These are phyloP conservation scores for Sigmodon hispidus DNA, from an alignment of 2,113 vertebrate genomes.

Conservation along the genomic window DNA sequence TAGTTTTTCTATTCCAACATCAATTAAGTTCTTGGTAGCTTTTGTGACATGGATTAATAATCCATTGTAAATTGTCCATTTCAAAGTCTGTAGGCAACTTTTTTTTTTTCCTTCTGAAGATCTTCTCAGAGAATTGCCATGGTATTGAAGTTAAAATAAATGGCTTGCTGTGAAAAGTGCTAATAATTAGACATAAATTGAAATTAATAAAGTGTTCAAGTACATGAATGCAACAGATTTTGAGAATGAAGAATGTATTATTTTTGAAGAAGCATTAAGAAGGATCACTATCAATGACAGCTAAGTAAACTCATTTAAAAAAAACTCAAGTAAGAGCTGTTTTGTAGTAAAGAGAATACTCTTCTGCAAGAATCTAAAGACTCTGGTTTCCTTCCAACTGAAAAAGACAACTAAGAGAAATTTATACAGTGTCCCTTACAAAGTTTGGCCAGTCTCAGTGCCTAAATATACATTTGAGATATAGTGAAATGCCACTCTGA, in stretches of 20 bases:
- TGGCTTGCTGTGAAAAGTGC: neutral
- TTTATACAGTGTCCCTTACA: neutral
- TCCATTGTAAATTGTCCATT: neutral
- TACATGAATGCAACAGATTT: neutral
- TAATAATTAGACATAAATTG: neutral
- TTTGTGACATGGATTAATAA: neutral
- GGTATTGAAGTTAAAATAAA: neutral
- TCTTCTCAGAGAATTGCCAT: neutral
- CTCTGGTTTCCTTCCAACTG: neutral
- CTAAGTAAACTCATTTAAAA: neutral
- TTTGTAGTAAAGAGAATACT: neutral
- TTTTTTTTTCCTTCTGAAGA: constrained; percentile 21
- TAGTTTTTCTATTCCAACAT: neutral
- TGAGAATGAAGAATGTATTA: neutral
- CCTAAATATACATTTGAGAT: neutral
- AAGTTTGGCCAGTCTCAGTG: neutral
- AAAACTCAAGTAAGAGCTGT: neutral
- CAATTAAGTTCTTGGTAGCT: neutral
- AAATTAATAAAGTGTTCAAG: neutral
- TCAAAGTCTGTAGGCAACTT: neutral
- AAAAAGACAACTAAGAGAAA: neutral
- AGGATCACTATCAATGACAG: neutral
- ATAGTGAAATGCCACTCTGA: neutral
- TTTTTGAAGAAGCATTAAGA: neutral
- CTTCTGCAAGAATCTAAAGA: neutral